phyloP scores from a whole-genome alignment of 2,888 invertebrate species.

The Hartigia nigra region DNA sequence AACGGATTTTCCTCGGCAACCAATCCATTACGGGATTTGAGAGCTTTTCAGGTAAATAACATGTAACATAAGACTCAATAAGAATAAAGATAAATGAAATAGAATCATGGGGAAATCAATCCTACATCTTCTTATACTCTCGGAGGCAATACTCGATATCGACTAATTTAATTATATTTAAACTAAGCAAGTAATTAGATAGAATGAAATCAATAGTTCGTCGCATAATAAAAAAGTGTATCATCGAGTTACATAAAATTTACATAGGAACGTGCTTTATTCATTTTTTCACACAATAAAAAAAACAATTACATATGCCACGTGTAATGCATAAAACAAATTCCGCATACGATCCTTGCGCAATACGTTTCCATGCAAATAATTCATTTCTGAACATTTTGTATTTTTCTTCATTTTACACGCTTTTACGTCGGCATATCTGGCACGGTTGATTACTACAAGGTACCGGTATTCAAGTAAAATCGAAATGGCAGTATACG shows the following conservation, averaged over 20 bases:
- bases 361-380: constrained; percentile 47
- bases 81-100: background rate
- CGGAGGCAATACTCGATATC: background rate
- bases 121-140: background rate
- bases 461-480: background rate
- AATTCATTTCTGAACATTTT: constrained; percentile 45
- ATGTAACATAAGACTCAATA: background rate
- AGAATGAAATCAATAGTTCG: background rate
- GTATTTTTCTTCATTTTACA: background rate
- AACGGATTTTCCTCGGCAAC: background rate
- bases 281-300: background rate
- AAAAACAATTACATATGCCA: background rate
- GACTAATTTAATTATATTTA: background rate
- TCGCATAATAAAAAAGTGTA: background rate
- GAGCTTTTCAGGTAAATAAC: background rate
- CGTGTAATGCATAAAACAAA: background rate
- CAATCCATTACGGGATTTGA: background rate
- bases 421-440: background rate
- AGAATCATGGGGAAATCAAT: background rate
- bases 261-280: background rate
- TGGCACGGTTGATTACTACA: background rate
- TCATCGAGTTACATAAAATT: background rate
- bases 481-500: background rate
- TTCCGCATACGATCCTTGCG: constrained; percentile 27
- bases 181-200: background rate